Evolutionary conservation across 2,888 invertebrate species (phyloP).

Genomic region (Cremastinae sp.): DNA sequence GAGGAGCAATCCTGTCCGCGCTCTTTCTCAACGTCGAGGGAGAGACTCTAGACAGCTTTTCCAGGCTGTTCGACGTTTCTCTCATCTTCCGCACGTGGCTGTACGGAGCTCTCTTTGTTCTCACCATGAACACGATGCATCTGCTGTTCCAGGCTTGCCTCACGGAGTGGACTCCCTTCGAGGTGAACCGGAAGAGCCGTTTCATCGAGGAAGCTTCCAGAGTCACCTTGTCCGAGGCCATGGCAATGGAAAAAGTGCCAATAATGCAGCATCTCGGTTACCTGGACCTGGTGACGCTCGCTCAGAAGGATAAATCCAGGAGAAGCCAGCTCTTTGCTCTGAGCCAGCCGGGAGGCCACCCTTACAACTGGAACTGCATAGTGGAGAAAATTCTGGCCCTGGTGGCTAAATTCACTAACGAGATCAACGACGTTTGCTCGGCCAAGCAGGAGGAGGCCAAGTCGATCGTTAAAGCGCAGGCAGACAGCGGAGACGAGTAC

Average conservation of each 20-base stretch:
- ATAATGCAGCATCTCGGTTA: slow-evolving; percentile 89
- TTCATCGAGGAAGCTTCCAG: slow-evolving; percentile 71
- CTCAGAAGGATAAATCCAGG: slow-evolving; percentile 84
- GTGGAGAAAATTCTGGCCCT: slow-evolving; percentile 84
- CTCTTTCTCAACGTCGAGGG: slow-evolving; percentile 83
- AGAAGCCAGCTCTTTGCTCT: slow-evolving; percentile 87
- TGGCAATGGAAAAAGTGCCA: slow-evolving; percentile 84
- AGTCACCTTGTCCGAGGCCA: slow-evolving; percentile 84
- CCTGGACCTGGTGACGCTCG: slow-evolving; percentile 86
- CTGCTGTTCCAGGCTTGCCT: slow-evolving; percentile 87
- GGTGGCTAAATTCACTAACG: slow-evolving; percentile 85
- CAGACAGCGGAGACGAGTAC: slow-evolving; percentile 37
- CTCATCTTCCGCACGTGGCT: slow-evolving; percentile 86
- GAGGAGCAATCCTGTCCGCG: slow-evolving; percentile 81
- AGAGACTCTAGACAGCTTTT: slow-evolving; percentile 81
- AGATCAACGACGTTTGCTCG: slow-evolving; percentile 82
- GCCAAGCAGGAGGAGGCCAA: slow-evolving; percentile 66
- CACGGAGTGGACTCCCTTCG: slow-evolving; percentile 87
- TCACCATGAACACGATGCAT: slow-evolving; percentile 87
- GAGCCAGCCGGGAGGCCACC: slow-evolving; percentile 92
- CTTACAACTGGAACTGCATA: slow-evolving; percentile 92
- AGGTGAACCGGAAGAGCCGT: slow-evolving; percentile 81
- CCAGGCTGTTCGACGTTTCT: slow-evolving; percentile 81
- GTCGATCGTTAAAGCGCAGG: slow-evolving; percentile 3
- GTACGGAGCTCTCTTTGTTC: slow-evolving; percentile 86